A percentile compares a stretch with the other conserved stretches of the same genome.
phyloP scores from a whole-genome alignment of 2,113 vertebrate species.

The Vireo altiloquus region DNA sequence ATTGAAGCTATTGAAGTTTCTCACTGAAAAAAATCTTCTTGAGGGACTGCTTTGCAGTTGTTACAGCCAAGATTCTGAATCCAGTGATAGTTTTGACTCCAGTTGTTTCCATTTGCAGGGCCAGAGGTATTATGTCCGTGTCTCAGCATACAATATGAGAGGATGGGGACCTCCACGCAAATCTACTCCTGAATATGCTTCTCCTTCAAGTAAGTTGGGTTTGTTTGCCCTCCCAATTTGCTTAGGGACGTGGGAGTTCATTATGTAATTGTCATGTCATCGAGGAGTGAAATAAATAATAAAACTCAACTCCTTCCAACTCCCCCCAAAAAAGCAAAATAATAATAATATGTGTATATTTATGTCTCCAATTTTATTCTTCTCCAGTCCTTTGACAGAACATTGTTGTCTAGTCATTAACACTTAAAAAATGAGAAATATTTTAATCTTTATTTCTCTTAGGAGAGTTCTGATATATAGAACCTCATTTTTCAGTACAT shows the following conservation, averaged over 20 bases:
- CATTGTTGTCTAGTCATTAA: neutral
- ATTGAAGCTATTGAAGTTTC: neutral
- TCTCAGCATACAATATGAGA: constrained; percentile 94
- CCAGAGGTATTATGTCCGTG: constrained; percentile 82
- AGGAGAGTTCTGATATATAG: constrained; percentile 35
- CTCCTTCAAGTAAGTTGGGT: constrained; percentile 88
- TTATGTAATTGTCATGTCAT: neutral
- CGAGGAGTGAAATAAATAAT: neutral
- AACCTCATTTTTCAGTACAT: constrained; percentile 35
- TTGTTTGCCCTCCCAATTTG: neutral
- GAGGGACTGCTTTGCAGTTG: neutral
- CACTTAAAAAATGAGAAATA: neutral
- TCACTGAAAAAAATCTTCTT: neutral
- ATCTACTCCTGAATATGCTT: constrained; percentile 81
- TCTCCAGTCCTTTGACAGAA: neutral
- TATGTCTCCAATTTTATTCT: neutral
- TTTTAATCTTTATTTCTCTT: constrained; percentile 45
- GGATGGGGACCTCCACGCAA: constrained; percentile 88
- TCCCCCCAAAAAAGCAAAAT: neutral
- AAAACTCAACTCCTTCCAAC: neutral
- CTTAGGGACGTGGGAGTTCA: neutral
- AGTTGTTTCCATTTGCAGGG: constrained; percentile 77
- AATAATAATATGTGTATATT: neutral
- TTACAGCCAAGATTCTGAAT: neutral
- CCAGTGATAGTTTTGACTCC: neutral